Conservation (phyloP, 1,140 invertebrate species). For the Drosophila ficusphila region DNA sequence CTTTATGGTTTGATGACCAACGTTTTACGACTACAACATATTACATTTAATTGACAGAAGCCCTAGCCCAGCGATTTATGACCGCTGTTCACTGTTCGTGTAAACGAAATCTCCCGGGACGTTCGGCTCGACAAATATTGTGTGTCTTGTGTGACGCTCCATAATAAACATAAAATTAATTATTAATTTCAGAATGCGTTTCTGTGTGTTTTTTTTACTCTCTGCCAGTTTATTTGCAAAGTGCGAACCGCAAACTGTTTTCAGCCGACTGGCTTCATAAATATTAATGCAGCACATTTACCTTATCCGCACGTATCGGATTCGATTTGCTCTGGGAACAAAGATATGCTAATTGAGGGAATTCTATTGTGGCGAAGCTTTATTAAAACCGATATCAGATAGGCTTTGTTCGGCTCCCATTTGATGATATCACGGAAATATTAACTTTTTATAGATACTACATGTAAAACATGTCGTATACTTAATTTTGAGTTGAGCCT, state of each 20-base stretch:
- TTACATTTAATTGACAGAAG: conserved; percentile 67
- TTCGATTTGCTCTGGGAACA: conserved; percentile 33
- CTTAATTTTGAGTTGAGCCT: conserved; percentile 5
- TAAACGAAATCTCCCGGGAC: conserved; percentile 20
- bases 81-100: conserved; percentile 15
- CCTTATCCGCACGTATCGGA: conserved; percentile 42
- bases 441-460: conserved; percentile 7
- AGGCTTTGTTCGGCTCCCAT: conserved; percentile 31
- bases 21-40: conserved; percentile 68
- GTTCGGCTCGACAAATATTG: conserved; percentile 15
- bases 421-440: conserved; percentile 46
- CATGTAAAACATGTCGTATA: conserved; percentile 28
- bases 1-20: conserved; percentile 44
- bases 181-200: conserved; percentile 26
- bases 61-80: conserved; percentile 14
- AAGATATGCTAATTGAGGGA: conserved; percentile 40
- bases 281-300: conserved; percentile 37
- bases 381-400: conserved; percentile 5
- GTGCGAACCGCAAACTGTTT: conserved; percentile 36
- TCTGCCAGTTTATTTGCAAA: conserved; percentile 20
- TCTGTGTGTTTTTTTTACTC: too few relatives aligned
- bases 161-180: conserved; percentile 36
- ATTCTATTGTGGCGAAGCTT: conserved; percentile 18
- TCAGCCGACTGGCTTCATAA: conserved; percentile 23
- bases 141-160: conserved; percentile 6